Conservation (phyloP, 1,140 invertebrate species). For the Luehdorfia chinensis region DNA sequence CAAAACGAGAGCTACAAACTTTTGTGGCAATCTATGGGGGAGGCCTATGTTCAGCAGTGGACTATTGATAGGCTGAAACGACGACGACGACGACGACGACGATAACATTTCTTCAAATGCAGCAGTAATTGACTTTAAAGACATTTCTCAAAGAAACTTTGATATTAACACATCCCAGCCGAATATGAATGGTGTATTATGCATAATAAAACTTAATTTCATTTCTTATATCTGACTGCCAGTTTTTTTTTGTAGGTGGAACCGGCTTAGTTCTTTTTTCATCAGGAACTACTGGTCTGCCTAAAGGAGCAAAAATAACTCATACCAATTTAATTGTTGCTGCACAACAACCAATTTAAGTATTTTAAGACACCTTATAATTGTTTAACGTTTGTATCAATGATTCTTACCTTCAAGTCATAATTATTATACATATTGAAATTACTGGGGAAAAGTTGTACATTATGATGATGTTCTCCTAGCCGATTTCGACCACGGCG, state of each 20-base stretch:
- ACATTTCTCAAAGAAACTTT: slow-evolving; percentile 24
- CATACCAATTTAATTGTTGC: slow-evolving; percentile 65
- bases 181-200: too few relatives aligned
- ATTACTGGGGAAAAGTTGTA: too few relatives aligned
- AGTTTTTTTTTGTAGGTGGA: slow-evolving; percentile 25
- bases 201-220: too few relatives aligned
- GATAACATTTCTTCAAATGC: background rate
- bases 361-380: slow-evolving; percentile 5
- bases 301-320: slow-evolving; percentile 87
- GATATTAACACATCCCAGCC: slow-evolving; percentile 28
- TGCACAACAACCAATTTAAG: slow-evolving; percentile 31
- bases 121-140: slow-evolving; percentile 26
- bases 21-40: too few relatives aligned
- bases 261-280: slow-evolving; percentile 75
- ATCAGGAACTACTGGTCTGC: slow-evolving; percentile 88
- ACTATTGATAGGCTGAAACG: too few relatives aligned
- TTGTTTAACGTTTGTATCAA: background rate
- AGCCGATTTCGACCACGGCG: too few relatives aligned
- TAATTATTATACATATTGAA: too few relatives aligned
- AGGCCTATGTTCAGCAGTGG: too few relatives aligned
- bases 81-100: too few relatives aligned
- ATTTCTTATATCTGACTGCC: background rate
- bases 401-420: too few relatives aligned
- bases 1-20: too few relatives aligned
- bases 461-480: too few relatives aligned